phyloP scores from a whole-genome alignment of 2,113 vertebrate species.

The Zingel zingel region DNA sequence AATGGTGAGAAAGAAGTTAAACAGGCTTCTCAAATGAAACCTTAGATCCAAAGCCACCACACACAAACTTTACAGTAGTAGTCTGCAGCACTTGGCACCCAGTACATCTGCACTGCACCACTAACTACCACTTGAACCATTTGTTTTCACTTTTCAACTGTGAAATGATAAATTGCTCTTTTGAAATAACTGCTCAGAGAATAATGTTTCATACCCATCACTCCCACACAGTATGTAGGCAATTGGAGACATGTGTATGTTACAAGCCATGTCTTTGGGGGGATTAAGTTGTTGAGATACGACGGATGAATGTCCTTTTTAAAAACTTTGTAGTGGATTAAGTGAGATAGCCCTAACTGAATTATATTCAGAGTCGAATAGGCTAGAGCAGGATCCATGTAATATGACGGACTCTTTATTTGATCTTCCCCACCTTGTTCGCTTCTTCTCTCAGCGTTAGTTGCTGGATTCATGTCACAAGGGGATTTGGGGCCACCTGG shows the following conservation, averaged over 20 bases:
- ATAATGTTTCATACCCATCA: conserved; percentile 5
- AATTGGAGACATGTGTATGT: conserved; percentile 30
- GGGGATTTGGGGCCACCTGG: conserved; percentile 52
- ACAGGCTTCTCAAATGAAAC: conserved; percentile 8
- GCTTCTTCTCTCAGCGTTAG: conserved; percentile 16
- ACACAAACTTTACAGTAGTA: conserved; percentile 12
- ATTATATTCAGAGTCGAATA: conserved; percentile 35
- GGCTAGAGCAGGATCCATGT: conserved; percentile 31
- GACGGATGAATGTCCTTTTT: conserved; percentile 58
- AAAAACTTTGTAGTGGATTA: conserved; percentile 58
- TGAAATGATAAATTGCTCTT: conserved; percentile 27
- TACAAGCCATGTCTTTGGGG: conserved; percentile 38
- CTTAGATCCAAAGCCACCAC: conserved; percentile 14
- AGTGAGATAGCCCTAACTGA: conserved; percentile 44
- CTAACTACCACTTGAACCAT: conserved; percentile 10
- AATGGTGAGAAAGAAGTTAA: conserved; percentile 26
- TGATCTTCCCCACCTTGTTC: conserved; percentile 5
- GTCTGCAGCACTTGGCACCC: conserved; percentile 2
- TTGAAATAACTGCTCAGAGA: conserved; percentile 35
- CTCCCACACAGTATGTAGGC: conserved; percentile 29
- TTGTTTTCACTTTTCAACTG: conserved; percentile 38
- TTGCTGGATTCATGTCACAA: conserved; percentile 43
- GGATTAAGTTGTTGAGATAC: conserved; percentile 60
- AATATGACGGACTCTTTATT: conserved; percentile 37
- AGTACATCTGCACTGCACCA: conserved; percentile 11